These are phyloP conservation scores for Hydrolagus affinis DNA, from an alignment of 2,113 vertebrate genomes.

Conservation along the genomic window DNA sequence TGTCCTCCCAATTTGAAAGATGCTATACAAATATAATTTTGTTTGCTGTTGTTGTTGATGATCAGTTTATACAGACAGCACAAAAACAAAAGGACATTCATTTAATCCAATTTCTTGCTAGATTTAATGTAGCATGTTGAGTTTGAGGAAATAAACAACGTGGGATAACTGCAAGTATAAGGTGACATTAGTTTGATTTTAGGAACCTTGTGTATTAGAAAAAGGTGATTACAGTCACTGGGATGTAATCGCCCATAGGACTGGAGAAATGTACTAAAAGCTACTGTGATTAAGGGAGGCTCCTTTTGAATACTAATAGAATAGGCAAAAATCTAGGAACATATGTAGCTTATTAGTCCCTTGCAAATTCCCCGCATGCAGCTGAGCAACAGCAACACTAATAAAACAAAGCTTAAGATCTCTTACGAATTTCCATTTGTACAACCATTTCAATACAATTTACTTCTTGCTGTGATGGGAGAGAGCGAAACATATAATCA, in stretches of 20 bases:
- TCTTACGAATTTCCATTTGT: constrained; percentile 18
- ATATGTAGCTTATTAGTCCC: constrained; percentile 15
- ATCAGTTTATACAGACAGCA: background rate
- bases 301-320: constrained; percentile 31
- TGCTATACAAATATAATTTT: too few species aligned
- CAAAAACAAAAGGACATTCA: background rate
- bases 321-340: constrained; percentile 7
- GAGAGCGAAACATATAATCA: background rate
- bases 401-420: constrained; percentile 18
- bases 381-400: background rate
- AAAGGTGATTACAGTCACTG: constrained; percentile 31
- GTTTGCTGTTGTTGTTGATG: too few species aligned
- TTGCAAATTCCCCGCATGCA: constrained; percentile 19
- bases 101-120: background rate
- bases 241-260: constrained; percentile 28
- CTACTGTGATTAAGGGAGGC: constrained; percentile 29
- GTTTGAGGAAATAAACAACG: background rate
- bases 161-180: constrained; percentile 10
- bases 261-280: constrained; percentile 20
- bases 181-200: constrained; percentile 18
- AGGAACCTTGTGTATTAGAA: constrained; percentile 18
- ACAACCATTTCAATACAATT: constrained; percentile 12
- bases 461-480: too few species aligned
- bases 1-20: too few species aligned
- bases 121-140: background rate